phyloP scores from a whole-genome alignment of 1,140 invertebrate species.

The Pogonomyrmex barbatus region DNA sequence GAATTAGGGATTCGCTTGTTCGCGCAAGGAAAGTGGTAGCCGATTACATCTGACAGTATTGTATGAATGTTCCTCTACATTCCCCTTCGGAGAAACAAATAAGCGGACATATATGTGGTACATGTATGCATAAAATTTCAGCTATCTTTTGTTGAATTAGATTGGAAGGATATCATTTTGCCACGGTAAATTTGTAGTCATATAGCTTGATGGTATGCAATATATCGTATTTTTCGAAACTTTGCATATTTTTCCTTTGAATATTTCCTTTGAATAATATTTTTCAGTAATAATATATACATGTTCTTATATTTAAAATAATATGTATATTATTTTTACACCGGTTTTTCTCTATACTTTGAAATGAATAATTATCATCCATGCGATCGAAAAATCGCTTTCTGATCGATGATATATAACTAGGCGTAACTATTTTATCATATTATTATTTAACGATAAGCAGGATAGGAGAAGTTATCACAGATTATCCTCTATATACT shows the following conservation, averaged over 20 bases:
- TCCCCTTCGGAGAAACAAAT: background rate
- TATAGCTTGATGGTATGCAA: background rate
- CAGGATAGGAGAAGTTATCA: conserved; percentile 66
- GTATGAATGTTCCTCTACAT: background rate
- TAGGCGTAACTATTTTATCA: conserved; percentile 60
- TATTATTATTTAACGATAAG: conserved; percentile 72
- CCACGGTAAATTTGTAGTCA: background rate
- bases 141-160: background rate
- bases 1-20: conserved; percentile 61
- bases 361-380: background rate
- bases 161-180: conserved; percentile 5
- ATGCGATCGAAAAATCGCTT: background rate
- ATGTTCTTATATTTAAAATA: background rate
- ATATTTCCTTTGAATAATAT: conserved; percentile 7
- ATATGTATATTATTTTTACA: background rate
- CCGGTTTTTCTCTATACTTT: background rate
- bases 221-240: background rate
- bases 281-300: background rate
- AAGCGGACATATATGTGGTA: background rate
- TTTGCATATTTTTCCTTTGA: background rate
- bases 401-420: background rate
- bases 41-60: conserved; percentile 21
- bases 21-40: background rate
- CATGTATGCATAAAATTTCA: background rate
- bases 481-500: conserved; percentile 73